Conservation (phyloP, 2,797 vertebrate species). For the Tympanoctomys barrerae region DNA sequence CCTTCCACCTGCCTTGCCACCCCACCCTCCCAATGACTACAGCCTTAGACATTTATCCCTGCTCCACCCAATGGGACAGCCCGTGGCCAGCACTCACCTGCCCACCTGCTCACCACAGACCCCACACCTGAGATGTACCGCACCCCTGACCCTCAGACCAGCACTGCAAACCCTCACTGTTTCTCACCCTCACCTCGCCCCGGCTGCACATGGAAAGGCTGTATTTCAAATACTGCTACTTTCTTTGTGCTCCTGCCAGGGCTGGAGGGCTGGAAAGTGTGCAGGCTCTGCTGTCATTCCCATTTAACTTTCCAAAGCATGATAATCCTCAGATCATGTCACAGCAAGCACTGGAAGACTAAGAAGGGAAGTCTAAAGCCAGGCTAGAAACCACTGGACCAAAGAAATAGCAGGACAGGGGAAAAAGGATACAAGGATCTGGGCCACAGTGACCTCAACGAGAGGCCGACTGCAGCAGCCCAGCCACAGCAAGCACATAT, state of each 20-base stretch:
- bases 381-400: neutral
- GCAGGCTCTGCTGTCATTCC: neutral
- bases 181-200: neutral
- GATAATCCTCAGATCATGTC: neutral
- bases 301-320: neutral
- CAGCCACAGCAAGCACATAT: neutral
- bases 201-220: neutral
- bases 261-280: neutral
- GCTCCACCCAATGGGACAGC: neutral
- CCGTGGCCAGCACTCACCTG: neutral
- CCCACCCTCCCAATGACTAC: neutral
- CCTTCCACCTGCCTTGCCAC: neutral
- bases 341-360: neutral
- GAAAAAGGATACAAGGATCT: neutral
- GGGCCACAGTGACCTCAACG: neutral
- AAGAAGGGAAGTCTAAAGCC: neutral
- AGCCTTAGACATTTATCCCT: neutral
- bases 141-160: neutral
- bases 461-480: neutral
- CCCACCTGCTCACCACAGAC: neutral
- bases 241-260: neutral
- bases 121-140: fast-evolving
- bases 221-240: neutral
- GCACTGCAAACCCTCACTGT: neutral
- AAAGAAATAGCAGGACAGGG: neutral